These are phyloP conservation scores for Nicator chloris DNA, from an alignment of 2,113 vertebrate genomes.

Conservation along the genomic window DNA sequence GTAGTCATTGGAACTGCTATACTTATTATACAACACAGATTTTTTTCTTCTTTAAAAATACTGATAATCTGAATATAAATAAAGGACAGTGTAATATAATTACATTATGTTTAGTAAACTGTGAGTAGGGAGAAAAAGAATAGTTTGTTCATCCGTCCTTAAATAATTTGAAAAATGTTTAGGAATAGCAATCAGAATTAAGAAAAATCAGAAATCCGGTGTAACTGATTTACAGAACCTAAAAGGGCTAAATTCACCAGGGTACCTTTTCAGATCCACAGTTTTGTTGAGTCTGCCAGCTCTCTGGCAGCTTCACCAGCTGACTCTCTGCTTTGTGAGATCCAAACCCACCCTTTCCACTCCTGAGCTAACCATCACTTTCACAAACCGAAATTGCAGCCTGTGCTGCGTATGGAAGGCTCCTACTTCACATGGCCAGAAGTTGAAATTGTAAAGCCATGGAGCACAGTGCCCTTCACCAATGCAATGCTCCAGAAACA, in stretches of 20 bases:
- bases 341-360: not conserved
- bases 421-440: not conserved
- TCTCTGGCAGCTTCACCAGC: not conserved
- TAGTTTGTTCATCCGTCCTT: not conserved
- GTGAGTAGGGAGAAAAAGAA: not conserved
- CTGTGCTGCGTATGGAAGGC: not conserved
- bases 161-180: not conserved
- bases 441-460: conserved; percentile 29
- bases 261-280: not conserved
- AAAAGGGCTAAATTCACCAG: not conserved
- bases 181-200: not conserved
- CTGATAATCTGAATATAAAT: not conserved
- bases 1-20: not conserved
- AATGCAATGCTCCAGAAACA: conserved; percentile 36
- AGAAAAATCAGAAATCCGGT: not conserved
- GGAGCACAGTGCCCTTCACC: conserved; percentile 36
- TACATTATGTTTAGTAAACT: not conserved
- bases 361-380: not conserved
- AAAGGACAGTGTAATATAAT: not conserved
- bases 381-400: not conserved
- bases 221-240: not conserved
- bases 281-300: not conserved
- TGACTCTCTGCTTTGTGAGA: not conserved
- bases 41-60: not conserved
- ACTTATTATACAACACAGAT: not conserved